Percentiles rank a stretch among this genome's conserved stretches.
These are phyloP conservation scores for Virgularia gustaviana DNA, from an alignment of 92 coral and sea anemone genomes.

Conservation along the genomic window DNA sequence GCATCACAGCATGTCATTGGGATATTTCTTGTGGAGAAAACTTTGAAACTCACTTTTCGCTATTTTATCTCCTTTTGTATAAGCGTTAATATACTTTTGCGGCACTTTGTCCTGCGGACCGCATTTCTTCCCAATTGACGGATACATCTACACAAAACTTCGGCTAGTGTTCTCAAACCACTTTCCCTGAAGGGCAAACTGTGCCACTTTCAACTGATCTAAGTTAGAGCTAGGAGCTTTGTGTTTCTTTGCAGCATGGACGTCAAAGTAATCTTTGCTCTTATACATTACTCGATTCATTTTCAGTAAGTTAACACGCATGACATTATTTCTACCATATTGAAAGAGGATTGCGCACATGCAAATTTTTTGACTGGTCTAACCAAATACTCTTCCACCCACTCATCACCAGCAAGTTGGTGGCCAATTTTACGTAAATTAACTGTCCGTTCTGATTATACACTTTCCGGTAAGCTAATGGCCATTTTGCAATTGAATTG, in stretches of 20 bases:
- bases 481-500: too few species aligned
- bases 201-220: constrained; percentile 27
- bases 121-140: constrained; percentile 35
- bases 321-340: constrained; percentile 38
- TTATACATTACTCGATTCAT: constrained; percentile 24
- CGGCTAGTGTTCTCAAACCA: constrained; percentile 20
- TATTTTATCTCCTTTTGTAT: constrained; percentile 40
- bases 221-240: constrained; percentile 6
- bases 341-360: too few species aligned
- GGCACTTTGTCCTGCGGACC: constrained; percentile 35
- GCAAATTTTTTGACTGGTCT: too few species aligned
- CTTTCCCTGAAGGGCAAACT: constrained; percentile 19
- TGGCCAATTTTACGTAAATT: too few species aligned
- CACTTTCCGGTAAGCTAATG: too few species aligned
- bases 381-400: too few species aligned
- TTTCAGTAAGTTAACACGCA: constrained; percentile 6
- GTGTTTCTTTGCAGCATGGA: constrained; percentile 26
- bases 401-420: too few species aligned
- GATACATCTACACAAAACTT: not conserved
- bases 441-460: too few species aligned
- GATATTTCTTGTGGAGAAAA: constrained; percentile 41
- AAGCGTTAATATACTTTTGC: constrained; percentile 22
- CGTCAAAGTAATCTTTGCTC: constrained; percentile 18
- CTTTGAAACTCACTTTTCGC: constrained; percentile 27
- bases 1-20: constrained; percentile 57